Conservation (phyloP, 2,888 invertebrate species). For the Monopis laevigella region DNA sequence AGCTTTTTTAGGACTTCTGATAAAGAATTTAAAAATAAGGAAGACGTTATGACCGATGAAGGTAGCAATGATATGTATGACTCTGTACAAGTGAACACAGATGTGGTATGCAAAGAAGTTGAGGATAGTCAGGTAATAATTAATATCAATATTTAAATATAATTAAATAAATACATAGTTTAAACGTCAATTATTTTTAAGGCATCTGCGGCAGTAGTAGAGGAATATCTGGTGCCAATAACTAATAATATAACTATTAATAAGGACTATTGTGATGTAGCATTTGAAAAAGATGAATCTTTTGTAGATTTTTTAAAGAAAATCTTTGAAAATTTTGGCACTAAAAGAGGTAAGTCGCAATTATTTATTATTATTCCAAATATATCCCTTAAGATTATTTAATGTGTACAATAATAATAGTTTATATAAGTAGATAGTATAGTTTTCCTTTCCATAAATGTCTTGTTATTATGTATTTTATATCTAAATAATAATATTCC, state of each 20-base stretch:
- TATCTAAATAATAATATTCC: no score
- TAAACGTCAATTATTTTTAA: no score
- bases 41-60: constrained; percentile 39
- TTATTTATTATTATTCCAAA: background rate
- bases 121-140: constrained; percentile 1
- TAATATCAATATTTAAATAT: no score
- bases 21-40: constrained; percentile 22
- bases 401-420: no score
- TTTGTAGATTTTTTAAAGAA: constrained; percentile 48
- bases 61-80: constrained; percentile 45
- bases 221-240: constrained; percentile 59
- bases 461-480: no score
- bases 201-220: constrained; percentile 32
- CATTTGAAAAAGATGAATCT: constrained; percentile 41
- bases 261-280: constrained; percentile 50
- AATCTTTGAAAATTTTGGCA: constrained; percentile 48
- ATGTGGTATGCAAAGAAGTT: background rate
- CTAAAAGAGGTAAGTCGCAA: constrained; percentile 34
- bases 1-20: constrained; percentile 33
- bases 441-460: no score
- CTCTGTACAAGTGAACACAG: constrained; percentile 35
- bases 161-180: no score
- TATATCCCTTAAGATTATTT: no score
- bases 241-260: no score
- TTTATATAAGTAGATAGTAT: no score